A percentile compares a stretch with the other conserved stretches of the same genome.
Conservation (phyloP, 2,888 invertebrate species). For the Chelonus formosanus region DNA sequence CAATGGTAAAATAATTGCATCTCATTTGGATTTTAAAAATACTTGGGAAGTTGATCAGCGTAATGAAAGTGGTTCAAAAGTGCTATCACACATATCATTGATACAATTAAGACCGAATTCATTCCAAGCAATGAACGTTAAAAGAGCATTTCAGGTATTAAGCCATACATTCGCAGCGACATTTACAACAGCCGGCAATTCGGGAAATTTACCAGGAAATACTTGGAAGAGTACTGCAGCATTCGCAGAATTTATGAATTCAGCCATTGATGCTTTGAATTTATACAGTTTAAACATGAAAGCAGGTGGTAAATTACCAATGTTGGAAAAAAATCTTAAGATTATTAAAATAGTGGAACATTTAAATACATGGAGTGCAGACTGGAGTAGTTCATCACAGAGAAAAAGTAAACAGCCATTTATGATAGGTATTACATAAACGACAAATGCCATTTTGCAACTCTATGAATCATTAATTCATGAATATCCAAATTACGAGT, state of each 20-base stretch:
- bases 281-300: conserved; percentile 1
- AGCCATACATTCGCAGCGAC: conserved; percentile 30
- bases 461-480: conserved; percentile 22
- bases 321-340: conserved; percentile 30
- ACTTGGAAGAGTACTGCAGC: conserved; percentile 34
- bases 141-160: conserved; percentile 38
- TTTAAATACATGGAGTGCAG: conserved; percentile 16
- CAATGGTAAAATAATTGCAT: conserved; percentile 26
- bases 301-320: conserved; percentile 22
- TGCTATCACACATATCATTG: conserved; percentile 34
- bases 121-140: conserved; percentile 40
- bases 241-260: conserved; percentile 33
- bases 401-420: conserved; percentile 28
- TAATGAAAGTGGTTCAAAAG: conserved; percentile 16
- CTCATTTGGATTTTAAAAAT: conserved; percentile 25
- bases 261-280: conserved; percentile 33
- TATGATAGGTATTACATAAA: conserved; percentile 33
- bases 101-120: conserved; percentile 28
- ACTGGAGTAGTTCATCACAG: not conserved
- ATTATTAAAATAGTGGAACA: conserved; percentile 14
- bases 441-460: conserved; percentile 26
- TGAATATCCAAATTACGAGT: conserved; percentile 15
- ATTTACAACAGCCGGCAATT: conserved; percentile 32
- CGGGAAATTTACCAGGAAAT: conserved; percentile 1
- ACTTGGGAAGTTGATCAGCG: conserved; percentile 27